Evolutionary conservation across 2,113 vertebrate genomes (phyloP).

Genomic region (Channa maculata): DNA sequence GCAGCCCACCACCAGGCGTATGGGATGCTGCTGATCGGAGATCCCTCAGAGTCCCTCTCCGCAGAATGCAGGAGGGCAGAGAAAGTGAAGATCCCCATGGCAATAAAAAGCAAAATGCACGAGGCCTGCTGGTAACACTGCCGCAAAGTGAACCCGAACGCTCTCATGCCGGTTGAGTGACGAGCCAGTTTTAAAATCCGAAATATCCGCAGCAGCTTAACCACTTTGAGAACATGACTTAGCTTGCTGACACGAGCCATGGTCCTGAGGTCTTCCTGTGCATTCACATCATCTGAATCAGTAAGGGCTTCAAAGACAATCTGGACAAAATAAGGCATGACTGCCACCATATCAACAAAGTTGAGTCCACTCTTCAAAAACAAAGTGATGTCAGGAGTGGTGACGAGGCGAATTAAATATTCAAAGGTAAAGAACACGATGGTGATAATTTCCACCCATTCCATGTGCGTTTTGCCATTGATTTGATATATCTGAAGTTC

Average conservation of each 20-base stretch:
- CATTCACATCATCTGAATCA: conserved; percentile 15
- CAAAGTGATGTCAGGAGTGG: conserved; percentile 76
- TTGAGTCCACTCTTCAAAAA: conserved; percentile 85
- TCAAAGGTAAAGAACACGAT: conserved; percentile 88
- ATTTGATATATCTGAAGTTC: conserved; percentile 80
- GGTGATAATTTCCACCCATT: conserved; percentile 85
- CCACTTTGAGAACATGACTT: conserved; percentile 86
- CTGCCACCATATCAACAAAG: conserved; percentile 87
- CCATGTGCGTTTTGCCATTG: conserved; percentile 80
- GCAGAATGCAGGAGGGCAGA: conserved; percentile 87
- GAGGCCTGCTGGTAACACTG: conserved; percentile 89
- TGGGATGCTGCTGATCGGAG: conserved; percentile 88
- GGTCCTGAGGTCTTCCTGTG: conserved; percentile 79
- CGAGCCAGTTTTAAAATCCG: conserved; percentile 88
- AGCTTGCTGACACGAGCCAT: conserved; percentile 83
- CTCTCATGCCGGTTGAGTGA: conserved; percentile 87
- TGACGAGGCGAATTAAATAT: conserved; percentile 83
- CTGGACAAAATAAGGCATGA: conserved; percentile 87
- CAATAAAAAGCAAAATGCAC: conserved; percentile 88
- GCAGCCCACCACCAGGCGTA: conserved; percentile 90
- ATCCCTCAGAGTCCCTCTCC: conserved; percentile 85
- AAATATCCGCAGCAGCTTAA: conserved; percentile 88
- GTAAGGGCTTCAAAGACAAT: conserved; percentile 74
- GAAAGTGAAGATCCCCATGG: conserved; percentile 89
- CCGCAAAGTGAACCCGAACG: conserved; percentile 88